Conservation (phyloP, 2,797 vertebrate genomes). For the Meriones psammophilus region DNA sequence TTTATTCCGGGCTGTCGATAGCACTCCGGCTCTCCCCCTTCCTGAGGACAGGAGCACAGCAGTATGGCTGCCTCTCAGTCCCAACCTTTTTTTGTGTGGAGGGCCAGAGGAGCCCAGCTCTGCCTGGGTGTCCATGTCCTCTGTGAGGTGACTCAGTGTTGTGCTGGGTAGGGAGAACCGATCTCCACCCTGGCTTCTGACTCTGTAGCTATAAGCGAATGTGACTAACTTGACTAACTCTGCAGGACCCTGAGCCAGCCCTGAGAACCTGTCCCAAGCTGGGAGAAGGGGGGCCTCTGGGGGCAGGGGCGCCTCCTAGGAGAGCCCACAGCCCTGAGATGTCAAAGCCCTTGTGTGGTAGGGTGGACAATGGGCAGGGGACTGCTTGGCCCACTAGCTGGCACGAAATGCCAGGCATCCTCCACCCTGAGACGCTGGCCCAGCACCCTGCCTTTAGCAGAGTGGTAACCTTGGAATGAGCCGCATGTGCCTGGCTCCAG, state of each 20-base stretch:
- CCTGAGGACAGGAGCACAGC: no score
- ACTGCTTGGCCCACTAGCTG: not conserved
- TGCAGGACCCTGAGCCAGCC: slow-evolving; percentile 79
- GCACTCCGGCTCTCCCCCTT: rapidly evolving
- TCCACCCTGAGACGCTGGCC: not conserved
- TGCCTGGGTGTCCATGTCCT: not conserved
- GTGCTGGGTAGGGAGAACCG: slow-evolving; percentile 58
- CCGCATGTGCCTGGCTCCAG: slow-evolving; percentile 30
- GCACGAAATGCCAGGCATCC: not conserved
- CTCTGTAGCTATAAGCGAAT: slow-evolving; percentile 79
- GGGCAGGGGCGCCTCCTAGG: not conserved
- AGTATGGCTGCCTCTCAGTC: not conserved
- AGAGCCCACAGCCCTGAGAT: not conserved
- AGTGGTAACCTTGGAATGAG: slow-evolving; percentile 67
- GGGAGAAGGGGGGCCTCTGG: slow-evolving; percentile 18
- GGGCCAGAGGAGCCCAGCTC: not conserved
- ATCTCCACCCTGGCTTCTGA: slow-evolving; percentile 77
- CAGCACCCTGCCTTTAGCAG: slow-evolving; percentile 38
- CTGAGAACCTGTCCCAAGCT: not conserved
- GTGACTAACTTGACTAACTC: slow-evolving; percentile 78
- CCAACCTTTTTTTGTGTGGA: not conserved
- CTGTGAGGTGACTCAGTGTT: slow-evolving; percentile 67
- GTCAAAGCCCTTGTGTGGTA: not conserved
- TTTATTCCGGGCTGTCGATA: not conserved
- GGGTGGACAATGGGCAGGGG: not conserved